Conservation (phyloP, 92 coral and sea anemone genomes). For the Epizoanthus illoricatus region DNA sequence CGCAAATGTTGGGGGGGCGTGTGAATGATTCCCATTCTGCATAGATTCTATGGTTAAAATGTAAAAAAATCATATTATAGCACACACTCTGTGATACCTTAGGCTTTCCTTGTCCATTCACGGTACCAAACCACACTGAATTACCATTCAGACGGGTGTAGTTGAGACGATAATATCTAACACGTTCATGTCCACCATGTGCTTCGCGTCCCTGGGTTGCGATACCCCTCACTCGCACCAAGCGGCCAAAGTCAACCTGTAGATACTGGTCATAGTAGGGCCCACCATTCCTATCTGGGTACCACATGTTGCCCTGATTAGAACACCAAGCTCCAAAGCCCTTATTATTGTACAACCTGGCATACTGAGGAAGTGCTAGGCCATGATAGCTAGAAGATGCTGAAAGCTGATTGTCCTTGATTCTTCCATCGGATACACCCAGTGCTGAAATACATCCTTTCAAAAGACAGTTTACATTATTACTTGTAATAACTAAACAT, state of each 20-base stretch:
- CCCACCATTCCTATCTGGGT: constrained; percentile 27
- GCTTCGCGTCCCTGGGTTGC: constrained; percentile 66
- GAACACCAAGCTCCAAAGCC: constrained; percentile 90
- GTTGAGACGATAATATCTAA: constrained; percentile 42
- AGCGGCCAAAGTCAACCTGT: constrained; percentile 48
- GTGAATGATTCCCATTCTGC: no score
- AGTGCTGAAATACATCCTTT: constrained; percentile 59
- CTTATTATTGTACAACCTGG: constrained; percentile 45
- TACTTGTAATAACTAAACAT: not conserved
- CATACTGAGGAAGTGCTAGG: constrained; percentile 39
- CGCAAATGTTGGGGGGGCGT: no score
- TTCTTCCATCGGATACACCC: constrained; percentile 77
- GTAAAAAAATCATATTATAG: no score
- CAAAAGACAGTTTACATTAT: not conserved
- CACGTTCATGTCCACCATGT: constrained; percentile 52
- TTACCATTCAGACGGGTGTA: constrained; percentile 33
- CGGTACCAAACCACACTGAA: not conserved
- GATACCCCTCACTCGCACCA: constrained; percentile 60
- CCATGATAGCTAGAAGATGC: constrained; percentile 34
- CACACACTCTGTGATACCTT: not conserved
- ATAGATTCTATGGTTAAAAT: no score
- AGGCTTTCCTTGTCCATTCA: not conserved
- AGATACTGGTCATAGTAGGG: constrained; percentile 59
- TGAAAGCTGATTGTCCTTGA: constrained; percentile 62
- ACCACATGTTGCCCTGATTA: not conserved